Evolutionary conservation across 1,140 invertebrate species (phyloP).

Genomic region (Dryas iulia): DNA sequence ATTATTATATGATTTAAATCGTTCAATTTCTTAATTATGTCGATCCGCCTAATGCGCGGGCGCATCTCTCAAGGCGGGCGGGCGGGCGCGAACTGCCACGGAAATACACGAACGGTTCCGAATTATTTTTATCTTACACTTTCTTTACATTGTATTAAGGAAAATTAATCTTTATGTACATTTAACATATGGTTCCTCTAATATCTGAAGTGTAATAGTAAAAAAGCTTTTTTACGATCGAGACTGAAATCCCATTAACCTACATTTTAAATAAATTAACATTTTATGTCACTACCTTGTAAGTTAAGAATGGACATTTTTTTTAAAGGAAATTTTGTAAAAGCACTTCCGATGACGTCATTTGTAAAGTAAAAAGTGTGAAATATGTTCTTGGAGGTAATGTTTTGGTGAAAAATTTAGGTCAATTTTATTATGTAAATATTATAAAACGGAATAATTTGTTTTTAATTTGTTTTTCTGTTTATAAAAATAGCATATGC

Average conservation of each 20-base stretch:
- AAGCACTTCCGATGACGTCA: not conserved
- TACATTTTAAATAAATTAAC: conserved; percentile 63
- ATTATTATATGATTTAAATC: not conserved
- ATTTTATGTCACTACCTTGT: conserved; percentile 43
- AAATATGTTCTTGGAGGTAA: not conserved
- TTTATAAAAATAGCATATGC: too few species aligned
- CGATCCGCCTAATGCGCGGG: conserved; percentile 61
- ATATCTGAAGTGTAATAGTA: conserved; percentile 33
- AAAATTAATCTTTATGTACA: conserved; percentile 40
- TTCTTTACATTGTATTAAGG: conserved; percentile 34
- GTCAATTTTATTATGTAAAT: not conserved
- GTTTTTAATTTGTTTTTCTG: too few species aligned
- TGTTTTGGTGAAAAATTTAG: not conserved
- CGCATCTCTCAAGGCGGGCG: conserved; percentile 58
- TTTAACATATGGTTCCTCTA: conserved; percentile 31
- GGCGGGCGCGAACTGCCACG: conserved; percentile 62
- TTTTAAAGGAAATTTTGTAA: not conserved
- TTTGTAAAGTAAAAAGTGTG: not conserved
- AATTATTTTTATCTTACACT: conserved; percentile 72
- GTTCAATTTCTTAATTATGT: not conserved
- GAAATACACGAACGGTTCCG: conserved; percentile 55
- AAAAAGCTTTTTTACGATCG: conserved; percentile 55
- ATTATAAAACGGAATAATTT: not conserved
- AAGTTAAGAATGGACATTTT: conserved; percentile 21
- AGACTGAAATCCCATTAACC: conserved; percentile 69